A percentile compares a stretch with the other conserved stretches of the same genome.
phyloP scores from a whole-genome alignment of 2,797 vertebrate species.

The Molossus molossus region DNA sequence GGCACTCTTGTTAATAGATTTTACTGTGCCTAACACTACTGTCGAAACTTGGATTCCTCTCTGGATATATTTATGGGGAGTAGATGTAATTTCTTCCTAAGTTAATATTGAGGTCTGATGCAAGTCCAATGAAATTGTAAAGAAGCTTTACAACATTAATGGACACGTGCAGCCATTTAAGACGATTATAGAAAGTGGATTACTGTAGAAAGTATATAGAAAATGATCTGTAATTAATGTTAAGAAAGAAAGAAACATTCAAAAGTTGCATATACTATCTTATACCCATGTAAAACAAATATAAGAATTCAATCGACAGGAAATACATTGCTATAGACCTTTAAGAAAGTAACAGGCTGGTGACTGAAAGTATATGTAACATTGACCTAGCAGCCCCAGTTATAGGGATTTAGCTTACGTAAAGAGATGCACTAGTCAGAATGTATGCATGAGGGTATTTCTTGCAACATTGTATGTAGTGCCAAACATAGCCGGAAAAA shows the following conservation, averaged over 20 bases:
- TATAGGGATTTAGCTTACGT: slow-evolving; percentile 27
- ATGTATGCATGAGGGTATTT: neutral
- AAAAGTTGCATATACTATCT: neutral
- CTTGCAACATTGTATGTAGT: neutral
- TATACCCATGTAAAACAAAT: slow-evolving; percentile 13
- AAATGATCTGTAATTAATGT: slow-evolving; percentile 24
- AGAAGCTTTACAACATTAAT: neutral
- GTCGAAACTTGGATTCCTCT: slow-evolving; percentile 49
- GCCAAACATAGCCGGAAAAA: neutral
- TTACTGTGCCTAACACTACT: neutral
- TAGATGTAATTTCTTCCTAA: neutral
- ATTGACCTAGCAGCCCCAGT: neutral
- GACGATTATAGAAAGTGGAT: slow-evolving; percentile 17
- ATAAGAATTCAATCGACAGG: neutral
- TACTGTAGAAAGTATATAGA: neutral
- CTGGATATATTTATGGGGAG: neutral
- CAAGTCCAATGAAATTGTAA: slow-evolving; percentile 34
- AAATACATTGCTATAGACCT: neutral
- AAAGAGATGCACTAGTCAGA: neutral
- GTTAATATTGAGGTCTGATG: slow-evolving; percentile 29
- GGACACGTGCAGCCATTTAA: neutral
- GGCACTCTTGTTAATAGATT: neutral
- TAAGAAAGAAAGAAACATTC: neutral
- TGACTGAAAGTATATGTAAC: neutral
- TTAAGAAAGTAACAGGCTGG: neutral